Conservation (phyloP, 1,140 invertebrate species). For the Cyphomyrmex costatus region DNA sequence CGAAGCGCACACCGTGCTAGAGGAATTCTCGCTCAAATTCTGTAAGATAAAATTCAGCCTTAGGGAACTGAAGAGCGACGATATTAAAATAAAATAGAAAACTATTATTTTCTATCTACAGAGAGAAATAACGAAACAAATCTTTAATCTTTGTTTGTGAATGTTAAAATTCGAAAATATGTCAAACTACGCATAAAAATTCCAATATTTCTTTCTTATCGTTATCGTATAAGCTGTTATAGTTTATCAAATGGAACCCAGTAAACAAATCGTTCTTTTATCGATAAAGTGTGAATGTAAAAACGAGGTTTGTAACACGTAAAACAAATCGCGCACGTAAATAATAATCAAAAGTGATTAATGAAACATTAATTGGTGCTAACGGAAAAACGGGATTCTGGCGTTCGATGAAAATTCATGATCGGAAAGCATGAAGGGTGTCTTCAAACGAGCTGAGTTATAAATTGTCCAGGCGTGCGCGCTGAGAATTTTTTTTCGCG, state of each 20-base stretch:
- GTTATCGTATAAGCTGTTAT: background rate
- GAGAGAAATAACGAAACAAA: background rate
- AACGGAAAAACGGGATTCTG: background rate
- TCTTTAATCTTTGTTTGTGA: background rate
- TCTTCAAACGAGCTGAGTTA: conserved; percentile 11
- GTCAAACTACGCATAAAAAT: background rate
- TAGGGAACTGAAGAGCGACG: background rate
- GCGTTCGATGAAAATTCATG: conserved; percentile 9
- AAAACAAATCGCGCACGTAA: conserved; percentile 4
- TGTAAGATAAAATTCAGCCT: background rate
- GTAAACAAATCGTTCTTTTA: conserved; percentile 19
- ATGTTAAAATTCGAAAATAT: background rate
- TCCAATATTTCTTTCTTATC: background rate
- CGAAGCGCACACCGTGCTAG: background rate
- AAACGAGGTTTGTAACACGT: background rate
- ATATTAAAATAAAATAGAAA: background rate
- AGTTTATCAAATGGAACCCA: background rate
- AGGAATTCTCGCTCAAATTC: background rate
- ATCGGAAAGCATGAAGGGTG: conserved; percentile 13
- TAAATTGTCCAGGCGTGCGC: conserved; percentile 28
- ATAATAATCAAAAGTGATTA: conserved; percentile 33
- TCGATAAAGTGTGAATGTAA: background rate
- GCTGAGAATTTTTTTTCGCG: conserved; percentile 36
- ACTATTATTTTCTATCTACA: background rate
- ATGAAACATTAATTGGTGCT: background rate